Base-by-base conservation (phyloP, 2,113 vertebrate species). In the Trematomus loennbergii region DNA sequence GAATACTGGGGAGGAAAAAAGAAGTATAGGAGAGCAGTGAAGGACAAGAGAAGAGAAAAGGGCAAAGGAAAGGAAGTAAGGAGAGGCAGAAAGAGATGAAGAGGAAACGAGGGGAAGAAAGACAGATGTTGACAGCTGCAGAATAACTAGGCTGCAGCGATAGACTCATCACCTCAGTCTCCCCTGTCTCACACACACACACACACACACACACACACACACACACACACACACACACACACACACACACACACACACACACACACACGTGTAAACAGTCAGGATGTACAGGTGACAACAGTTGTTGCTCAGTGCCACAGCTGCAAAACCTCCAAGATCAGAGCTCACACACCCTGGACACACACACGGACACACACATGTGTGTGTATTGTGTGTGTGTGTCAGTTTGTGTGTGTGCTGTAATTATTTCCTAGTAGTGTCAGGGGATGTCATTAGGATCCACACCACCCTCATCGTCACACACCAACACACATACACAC, bases 391-490 rank as follows among this genome's bases (percentile, higher is more conserved):
- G 18, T n/a, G 53, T 29, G 25, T 29, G 29, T 4, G n/a, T 54
- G 52, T 20, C 25, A 25, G 25, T 25, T 25, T 25, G 25, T 20
- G 53, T 57, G 36, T 59, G 68, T 54, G 46, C 5, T 29, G 71
- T 82, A 79, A 87, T 87, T 81, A 81, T 80, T 77, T 82, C 67
- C 33, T 57, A 12, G 58, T 54, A 43, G 74, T 85, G 79, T 88
- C 84, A 81, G 22, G 86, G 84, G 86, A 91, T 79, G 79, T 85
- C 84, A 87, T 91, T 87, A 88, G 57, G 83, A 75, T 83, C 77
- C 52, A 40, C 53, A 66, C 36, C 67, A 62, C 10, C 55, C 61
- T 29, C 29, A 29, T 16, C 25, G 40, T 18, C 11, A 40, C 36
- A 40, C 36, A 40, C 3, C 29, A 29, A 29, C 7, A 40, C 36